Conservation (phyloP, 2,113 vertebrate species). For the Irena cyanogastra region DNA sequence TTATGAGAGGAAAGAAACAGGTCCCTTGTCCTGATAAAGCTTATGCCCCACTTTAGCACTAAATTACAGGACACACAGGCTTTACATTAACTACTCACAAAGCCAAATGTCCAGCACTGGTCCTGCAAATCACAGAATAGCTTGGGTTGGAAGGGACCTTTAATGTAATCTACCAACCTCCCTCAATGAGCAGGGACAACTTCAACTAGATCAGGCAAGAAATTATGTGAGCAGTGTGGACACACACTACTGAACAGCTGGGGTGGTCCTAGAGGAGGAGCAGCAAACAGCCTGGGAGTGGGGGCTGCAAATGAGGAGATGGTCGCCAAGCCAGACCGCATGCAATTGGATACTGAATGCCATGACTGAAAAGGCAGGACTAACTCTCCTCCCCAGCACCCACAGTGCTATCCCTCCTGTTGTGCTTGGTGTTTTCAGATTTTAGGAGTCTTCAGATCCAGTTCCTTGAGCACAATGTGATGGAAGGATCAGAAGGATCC, state of each 20-base stretch:
- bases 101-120: background rate
- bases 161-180: background rate
- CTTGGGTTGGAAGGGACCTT: background rate
- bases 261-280: background rate
- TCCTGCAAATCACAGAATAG: background rate
- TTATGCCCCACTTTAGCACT: background rate
- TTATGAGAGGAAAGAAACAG: background rate
- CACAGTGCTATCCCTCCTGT: background rate
- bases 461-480: constrained; percentile 8
- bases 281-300: background rate
- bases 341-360: background rate
- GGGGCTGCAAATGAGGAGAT: background rate
- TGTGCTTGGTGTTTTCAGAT: constrained; percentile 30
- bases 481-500: constrained; percentile 63
- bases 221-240: fast-evolving
- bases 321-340: background rate
- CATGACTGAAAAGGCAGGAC: background rate
- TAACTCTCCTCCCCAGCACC: background rate
- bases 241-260: background rate
- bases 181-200: background rate
- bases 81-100: background rate
- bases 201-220: background rate
- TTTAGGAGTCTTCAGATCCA: constrained; percentile 54
- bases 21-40: background rate
- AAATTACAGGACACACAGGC: background rate